Percentiles rank a stretch among this genome's conserved stretches.
These are phyloP conservation scores for Rhizomys pruinosus DNA, from an alignment of 2,113 vertebrate species.

Conservation along the genomic window DNA sequence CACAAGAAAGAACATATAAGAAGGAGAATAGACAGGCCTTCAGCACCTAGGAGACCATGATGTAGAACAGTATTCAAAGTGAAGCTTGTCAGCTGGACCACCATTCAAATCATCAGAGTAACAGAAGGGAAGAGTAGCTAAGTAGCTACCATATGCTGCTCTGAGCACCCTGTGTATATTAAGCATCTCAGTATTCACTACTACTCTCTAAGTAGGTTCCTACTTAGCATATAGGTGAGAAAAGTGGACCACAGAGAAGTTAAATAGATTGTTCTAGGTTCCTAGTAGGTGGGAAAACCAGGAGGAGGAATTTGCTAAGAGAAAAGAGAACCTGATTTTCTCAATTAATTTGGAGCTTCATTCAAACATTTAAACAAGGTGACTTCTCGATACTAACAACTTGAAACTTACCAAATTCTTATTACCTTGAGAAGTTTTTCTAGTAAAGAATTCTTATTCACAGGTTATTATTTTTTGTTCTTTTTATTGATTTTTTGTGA, in stretches of 20 bases:
- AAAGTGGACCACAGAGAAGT: not conserved
- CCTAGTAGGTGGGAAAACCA: not conserved
- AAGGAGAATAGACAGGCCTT: not conserved
- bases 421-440: not conserved
- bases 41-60: not conserved
- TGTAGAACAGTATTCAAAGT: not conserved
- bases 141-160: not conserved
- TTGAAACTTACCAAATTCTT: not conserved
- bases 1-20: not conserved
- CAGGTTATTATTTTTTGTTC: not conserved
- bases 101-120: not conserved
- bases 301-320: not conserved
- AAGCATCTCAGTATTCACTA: not conserved
- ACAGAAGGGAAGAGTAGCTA: not conserved
- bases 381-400: not conserved
- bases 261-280: not conserved
- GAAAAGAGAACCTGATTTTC: constrained; percentile 18
- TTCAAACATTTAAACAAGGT: not conserved
- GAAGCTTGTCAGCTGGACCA: not conserved
- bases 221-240: not conserved
- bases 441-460: not conserved
- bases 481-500: too few relatives aligned
- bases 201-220: not conserved
- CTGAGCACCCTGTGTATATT: not conserved
- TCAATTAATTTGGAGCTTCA: constrained; percentile 21